Base-by-base conservation (phyloP, 2,888 invertebrate species). In the Drosophila paranaensis region DNA sequence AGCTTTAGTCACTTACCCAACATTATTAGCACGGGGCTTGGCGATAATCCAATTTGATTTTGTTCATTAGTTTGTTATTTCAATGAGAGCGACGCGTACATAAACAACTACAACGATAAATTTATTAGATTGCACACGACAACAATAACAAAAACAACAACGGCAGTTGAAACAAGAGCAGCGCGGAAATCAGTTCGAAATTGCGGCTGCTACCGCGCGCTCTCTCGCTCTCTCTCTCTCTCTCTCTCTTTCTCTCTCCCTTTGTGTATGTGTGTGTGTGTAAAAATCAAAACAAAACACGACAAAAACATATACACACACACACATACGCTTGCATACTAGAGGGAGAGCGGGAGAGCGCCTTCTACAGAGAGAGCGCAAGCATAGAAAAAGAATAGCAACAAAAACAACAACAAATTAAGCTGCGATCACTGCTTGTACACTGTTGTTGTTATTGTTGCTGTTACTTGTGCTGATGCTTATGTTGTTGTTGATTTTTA, bases 281-380 rank as follows among this genome's bases (percentile, higher is more conserved):
- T 73, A 65, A 70, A 88, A 88, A 86, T 83, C 89, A 88, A 89
- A 85, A 87, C 89, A 89, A 84, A 89, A 89, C 87, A 71, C 83
- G 73, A 82, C 67, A 74, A 82, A 88, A 84, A 73, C 78, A 74
- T 77, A 70, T 60, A 72, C 63, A 57, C 61, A 64, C 55, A 60
- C 14, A 50, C 39, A 27, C 27, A 30, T 30, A 30, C 45, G n/a
- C 30, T 54, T 27, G 30, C 54, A 30, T 30, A 30, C 11, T 8
- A 0, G 40, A 40, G 6, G 27, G 16, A 27, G 54, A 54, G 54
- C 16, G 13, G 8, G 25, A 54, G 25, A 60, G 39, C 56, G 14
- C 20, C 37, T n/a, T 20, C 45, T 16, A 67, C 43, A 54, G 35
- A 43, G 53, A 63, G 77, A 75, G 79, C 74, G 61, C 39, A 40